Conservation (phyloP, 1,140 invertebrate species). For the Apocrypta bakeri region DNA sequence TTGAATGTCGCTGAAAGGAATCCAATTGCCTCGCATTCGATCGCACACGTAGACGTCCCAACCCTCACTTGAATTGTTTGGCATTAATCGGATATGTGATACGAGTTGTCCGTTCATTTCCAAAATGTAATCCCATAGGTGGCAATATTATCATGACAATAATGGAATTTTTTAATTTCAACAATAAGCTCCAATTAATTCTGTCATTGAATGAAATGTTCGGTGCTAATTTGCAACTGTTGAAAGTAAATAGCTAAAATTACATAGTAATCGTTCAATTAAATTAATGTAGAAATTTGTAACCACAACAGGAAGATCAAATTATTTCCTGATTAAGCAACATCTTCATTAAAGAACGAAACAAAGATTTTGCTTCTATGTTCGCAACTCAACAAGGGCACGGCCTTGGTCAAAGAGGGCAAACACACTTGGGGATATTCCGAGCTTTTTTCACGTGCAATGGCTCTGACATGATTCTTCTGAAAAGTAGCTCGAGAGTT, state of each 20-base stretch:
- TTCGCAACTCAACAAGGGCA: background rate
- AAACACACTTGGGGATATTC: slow-evolving; percentile 19
- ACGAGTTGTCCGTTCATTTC: background rate
- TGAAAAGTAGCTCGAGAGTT: background rate
- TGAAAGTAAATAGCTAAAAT: no score
- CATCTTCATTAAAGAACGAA: no score
- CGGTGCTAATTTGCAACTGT: no score
- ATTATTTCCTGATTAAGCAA: no score
- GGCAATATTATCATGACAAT: background rate
- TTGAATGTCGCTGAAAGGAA: background rate
- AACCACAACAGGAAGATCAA: no score
- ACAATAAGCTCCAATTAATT: no score
- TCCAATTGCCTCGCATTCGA: background rate
- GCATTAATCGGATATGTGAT: background rate
- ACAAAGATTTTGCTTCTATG: background rate
- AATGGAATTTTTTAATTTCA: background rate
- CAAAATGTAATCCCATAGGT: background rate
- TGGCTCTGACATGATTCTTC: background rate
- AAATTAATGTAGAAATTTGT: no score
- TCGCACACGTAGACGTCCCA: background rate
- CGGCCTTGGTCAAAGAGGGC: background rate
- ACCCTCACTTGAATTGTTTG: background rate
- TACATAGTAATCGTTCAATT: no score
- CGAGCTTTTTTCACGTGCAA: slow-evolving; percentile 1
- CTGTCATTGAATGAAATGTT: no score